Conservation (phyloP, 1,140 invertebrate species). For the Drosophila teissieri region DNA sequence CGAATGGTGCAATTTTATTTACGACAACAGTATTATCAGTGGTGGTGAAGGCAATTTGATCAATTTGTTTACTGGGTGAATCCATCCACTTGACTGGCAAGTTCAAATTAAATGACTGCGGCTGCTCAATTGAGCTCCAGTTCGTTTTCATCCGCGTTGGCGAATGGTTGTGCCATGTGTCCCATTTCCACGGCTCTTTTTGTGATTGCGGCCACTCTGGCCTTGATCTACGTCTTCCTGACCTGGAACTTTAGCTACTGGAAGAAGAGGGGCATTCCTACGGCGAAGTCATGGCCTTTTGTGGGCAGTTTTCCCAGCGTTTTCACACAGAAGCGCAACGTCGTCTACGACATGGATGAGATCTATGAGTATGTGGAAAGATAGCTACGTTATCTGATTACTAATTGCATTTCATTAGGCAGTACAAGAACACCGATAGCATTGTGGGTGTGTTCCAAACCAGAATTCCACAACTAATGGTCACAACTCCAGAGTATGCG, state of each 20-base stretch:
- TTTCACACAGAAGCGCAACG: conserved; percentile 62
- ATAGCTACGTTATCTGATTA: neutral
- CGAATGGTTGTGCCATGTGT: conserved; percentile 41
- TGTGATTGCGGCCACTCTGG: conserved; percentile 28
- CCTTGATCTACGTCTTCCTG: conserved; percentile 72
- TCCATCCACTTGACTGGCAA: conserved; percentile 22
- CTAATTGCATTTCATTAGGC: conserved; percentile 11
- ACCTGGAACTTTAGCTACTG: conserved; percentile 82
- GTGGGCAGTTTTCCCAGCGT: conserved; percentile 73
- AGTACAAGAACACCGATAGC: conserved; percentile 55
- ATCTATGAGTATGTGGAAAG: conserved; percentile 44
- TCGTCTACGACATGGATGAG: conserved; percentile 60
- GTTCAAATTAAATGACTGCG: conserved; percentile 39
- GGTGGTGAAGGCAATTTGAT: conserved; percentile 15
- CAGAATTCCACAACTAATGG: conserved; percentile 71
- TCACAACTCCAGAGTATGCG: conserved; percentile 85
- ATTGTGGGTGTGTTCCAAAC: conserved; percentile 60
- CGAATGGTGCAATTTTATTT: neutral
- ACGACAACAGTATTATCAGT: neutral
- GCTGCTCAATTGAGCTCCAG: conserved; percentile 34
- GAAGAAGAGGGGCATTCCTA: conserved; percentile 66
- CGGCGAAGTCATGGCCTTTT: conserved; percentile 62
- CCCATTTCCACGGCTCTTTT: conserved; percentile 19
- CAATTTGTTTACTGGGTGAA: conserved; percentile 31
- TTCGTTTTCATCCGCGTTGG: conserved; percentile 10